Evolutionary conservation across 2,797 vertebrate species (phyloP).

Genomic region (Pantherophis vulpinus): DNA sequence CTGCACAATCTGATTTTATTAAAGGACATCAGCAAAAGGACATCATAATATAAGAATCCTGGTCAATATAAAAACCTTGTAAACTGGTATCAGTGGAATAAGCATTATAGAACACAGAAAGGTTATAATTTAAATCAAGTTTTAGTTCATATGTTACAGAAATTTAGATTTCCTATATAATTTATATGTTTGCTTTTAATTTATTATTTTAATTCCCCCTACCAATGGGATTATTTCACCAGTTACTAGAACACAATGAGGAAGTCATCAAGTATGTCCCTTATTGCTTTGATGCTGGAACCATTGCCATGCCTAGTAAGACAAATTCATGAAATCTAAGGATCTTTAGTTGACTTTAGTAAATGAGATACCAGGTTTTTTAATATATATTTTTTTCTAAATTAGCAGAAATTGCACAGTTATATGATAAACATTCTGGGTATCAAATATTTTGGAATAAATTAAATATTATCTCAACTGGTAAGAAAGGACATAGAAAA

Average conservation of each 20-base stretch:
- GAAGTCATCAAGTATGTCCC: background rate
- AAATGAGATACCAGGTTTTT: background rate
- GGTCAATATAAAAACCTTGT: background rate
- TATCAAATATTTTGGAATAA: background rate
- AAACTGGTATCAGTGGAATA: background rate
- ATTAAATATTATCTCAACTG: background rate
- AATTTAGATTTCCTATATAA: background rate
- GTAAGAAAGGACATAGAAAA: background rate
- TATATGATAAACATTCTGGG: background rate
- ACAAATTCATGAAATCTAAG: background rate
- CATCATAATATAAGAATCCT: background rate
- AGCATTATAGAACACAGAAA: background rate
- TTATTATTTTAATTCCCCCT: background rate
- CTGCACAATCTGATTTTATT: background rate
- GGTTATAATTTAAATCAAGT: background rate
- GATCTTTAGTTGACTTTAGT: background rate
- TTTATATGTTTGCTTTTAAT: background rate
- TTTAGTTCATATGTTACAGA: background rate
- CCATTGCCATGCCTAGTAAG: background rate
- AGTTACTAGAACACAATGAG: background rate
- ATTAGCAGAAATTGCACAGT: background rate
- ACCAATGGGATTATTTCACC: background rate
- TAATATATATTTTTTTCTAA: background rate
- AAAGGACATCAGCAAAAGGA: background rate
- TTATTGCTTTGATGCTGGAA: background rate